Conservation (phyloP, 2,797 vertebrate species). For the Australoheros facetus region DNA sequence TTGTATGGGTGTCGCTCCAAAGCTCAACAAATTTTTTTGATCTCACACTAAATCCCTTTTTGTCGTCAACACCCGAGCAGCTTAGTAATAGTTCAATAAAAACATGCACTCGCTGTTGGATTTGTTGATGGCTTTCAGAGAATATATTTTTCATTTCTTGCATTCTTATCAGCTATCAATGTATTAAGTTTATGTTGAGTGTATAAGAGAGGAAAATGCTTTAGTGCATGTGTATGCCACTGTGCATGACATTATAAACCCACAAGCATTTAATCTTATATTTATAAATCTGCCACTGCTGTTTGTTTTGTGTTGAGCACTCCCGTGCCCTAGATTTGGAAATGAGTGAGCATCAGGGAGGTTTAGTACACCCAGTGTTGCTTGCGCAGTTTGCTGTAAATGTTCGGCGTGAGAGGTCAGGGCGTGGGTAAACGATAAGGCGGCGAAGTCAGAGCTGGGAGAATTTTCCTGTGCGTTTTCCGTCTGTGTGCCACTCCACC, state of each 20-base stretch:
- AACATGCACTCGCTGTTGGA: conserved; percentile 35
- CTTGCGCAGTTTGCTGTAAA: conserved; percentile 52
- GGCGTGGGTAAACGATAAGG: conserved; percentile 55
- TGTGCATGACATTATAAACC: conserved; percentile 60
- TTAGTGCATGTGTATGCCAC: conserved; percentile 1
- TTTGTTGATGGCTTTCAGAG: conserved; percentile 40
- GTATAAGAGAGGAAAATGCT: conserved; percentile 8
- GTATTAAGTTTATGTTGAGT: conserved; percentile 23
- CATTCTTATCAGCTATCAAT: conserved; percentile 41
- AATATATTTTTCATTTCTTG: conserved; percentile 23
- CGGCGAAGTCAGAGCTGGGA: not conserved
- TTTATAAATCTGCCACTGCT: conserved; percentile 81
- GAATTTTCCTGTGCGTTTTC: conserved; percentile 23
- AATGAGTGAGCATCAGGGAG: conserved; percentile 73
- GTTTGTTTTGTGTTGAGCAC: conserved; percentile 69
- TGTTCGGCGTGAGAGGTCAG: conserved; percentile 59
- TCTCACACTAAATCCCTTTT: conserved; percentile 47
- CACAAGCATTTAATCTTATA: conserved; percentile 81
- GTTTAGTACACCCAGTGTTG: conserved; percentile 63
- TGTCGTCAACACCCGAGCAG: conserved; percentile 34
- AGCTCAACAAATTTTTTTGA: conserved; percentile 37
- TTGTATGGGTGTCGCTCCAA: conserved; percentile 3
- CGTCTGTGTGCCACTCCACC: conserved; percentile 19
- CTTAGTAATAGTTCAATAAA: conserved; percentile 44
- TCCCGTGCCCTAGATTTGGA: conserved; percentile 80